These are phyloP conservation scores for Leptopilina boulardi DNA, from an alignment of 1,140 invertebrate genomes.

Conservation along the genomic window DNA sequence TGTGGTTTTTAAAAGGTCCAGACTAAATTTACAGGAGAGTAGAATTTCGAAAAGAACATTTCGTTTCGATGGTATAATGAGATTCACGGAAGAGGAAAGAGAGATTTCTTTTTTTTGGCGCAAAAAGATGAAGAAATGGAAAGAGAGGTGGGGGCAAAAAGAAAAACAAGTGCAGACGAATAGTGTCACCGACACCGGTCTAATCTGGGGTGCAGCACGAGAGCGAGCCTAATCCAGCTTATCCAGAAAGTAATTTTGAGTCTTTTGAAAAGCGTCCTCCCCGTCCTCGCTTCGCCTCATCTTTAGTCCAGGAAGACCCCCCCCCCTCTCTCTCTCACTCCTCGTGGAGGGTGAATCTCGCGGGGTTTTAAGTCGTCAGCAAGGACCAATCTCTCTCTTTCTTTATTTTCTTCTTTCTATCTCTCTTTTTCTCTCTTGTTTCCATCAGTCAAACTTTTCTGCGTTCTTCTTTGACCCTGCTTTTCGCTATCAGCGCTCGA, in stretches of 20 bases:
- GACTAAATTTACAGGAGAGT: background rate
- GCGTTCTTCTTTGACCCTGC: conserved; percentile 45
- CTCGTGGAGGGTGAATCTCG: conserved; percentile 52
- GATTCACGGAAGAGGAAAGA: conserved; percentile 56
- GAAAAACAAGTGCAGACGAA: conserved; percentile 58
- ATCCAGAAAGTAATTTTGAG: conserved; percentile 77
- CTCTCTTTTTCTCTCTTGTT: conserved; percentile 31
- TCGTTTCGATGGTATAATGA: conserved; percentile 51
- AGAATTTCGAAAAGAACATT: conserved; percentile 27
- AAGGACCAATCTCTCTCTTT: conserved; percentile 54
- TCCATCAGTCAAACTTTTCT: conserved; percentile 34
- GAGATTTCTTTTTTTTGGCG: conserved; percentile 34
- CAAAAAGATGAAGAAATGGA: conserved; percentile 34
- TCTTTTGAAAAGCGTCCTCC: conserved; percentile 72
- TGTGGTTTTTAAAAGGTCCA: background rate
- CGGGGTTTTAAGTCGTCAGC: conserved; percentile 57
- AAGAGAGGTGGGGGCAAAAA: conserved; percentile 51
- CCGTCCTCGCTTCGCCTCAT: conserved; percentile 51
- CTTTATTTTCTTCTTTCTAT: background rate
- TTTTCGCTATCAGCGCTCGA: conserved; percentile 58
- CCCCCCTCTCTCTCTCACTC: background rate
- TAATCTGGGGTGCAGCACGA: conserved; percentile 72
- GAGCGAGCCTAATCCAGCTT: conserved; percentile 76
- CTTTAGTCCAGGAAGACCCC: conserved; percentile 55
- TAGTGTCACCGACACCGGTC: conserved; percentile 66